A percentile compares a stretch with the other conserved stretches of the same genome.
These are phyloP conservation scores for Mayetiola destructor DNA, from an alignment of 2,888 invertebrate species.

Conservation along the genomic window DNA sequence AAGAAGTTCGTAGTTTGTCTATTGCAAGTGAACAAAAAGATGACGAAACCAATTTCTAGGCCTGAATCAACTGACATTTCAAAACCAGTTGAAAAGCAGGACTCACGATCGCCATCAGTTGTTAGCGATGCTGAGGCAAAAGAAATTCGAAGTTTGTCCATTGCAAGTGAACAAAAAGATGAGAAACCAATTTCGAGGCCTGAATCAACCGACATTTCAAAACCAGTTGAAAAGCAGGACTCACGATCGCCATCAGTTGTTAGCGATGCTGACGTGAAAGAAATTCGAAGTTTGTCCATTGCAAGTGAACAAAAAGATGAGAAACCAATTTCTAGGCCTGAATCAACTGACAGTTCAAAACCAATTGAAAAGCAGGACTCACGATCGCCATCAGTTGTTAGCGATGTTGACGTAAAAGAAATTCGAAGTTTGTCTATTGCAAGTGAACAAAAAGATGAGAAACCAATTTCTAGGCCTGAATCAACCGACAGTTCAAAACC, in stretches of 20 bases:
- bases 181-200: neutral
- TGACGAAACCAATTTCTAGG: too few relatives aligned
- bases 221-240: neutral
- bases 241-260: neutral
- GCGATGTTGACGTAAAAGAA: conserved; percentile 15
- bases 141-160: neutral
- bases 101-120: conserved; percentile 16
- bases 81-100: neutral
- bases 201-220: neutral
- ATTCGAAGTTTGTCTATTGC: neutral
- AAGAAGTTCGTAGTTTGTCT: too few relatives aligned
- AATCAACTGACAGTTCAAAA: conserved; percentile 15
- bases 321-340: conserved; percentile 15
- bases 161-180: neutral
- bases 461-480: too few relatives aligned
- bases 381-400: conserved; percentile 16
- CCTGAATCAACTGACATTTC: conserved; percentile 16
- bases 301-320: neutral
- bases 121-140: neutral
- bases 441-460: neutral
- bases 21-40: too few relatives aligned
- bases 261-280: neutral
- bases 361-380: neutral
- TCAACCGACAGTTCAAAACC: too few relatives aligned
- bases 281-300: neutral